Evolutionary conservation across 2,888 invertebrate species (phyloP).

Genomic region (Blastobasis adustella): DNA sequence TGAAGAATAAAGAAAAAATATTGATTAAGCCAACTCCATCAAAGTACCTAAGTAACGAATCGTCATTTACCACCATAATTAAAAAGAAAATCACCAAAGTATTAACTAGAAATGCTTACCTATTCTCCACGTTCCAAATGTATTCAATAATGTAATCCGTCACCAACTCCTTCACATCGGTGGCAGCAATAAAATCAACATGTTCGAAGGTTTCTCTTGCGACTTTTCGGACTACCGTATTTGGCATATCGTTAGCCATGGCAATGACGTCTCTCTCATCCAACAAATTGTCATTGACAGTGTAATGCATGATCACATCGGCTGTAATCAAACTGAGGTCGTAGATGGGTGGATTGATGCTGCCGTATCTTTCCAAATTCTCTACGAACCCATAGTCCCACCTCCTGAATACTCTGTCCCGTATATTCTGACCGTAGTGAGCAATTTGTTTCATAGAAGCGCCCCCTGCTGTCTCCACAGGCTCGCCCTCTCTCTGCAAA

Average conservation of each 20-base stretch:
- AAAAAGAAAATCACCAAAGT: too few relatives aligned
- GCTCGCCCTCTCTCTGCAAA: too few relatives aligned
- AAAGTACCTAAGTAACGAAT: too few relatives aligned
- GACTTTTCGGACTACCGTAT: conserved; percentile 34
- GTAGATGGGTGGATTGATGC: conserved; percentile 33
- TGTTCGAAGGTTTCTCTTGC: conserved; percentile 38
- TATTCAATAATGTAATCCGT: conserved; percentile 38
- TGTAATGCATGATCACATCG: conserved; percentile 44
- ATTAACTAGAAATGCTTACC: too few relatives aligned
- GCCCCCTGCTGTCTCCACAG: conserved; percentile 17
- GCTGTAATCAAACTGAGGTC: conserved; percentile 34
- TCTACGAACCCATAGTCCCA: conserved; percentile 32
- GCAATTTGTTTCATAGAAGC: conserved; percentile 47
- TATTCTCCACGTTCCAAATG: conserved; percentile 10
- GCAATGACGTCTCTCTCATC: conserved; percentile 41
- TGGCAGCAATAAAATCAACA: conserved; percentile 33
- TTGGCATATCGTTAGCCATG: conserved; percentile 44
- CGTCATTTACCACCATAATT: too few relatives aligned
- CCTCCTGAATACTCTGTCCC: conserved; percentile 38
- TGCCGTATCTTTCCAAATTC: conserved; percentile 36
- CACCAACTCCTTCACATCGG: conserved; percentile 42
- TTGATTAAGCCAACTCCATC: too few relatives aligned
- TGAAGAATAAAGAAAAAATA: too few relatives aligned
- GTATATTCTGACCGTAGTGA: conserved; percentile 53
- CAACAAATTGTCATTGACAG: conserved; percentile 33